Base-by-base conservation (phyloP, 1,140 invertebrate species). In the Amyelois transitella region DNA sequence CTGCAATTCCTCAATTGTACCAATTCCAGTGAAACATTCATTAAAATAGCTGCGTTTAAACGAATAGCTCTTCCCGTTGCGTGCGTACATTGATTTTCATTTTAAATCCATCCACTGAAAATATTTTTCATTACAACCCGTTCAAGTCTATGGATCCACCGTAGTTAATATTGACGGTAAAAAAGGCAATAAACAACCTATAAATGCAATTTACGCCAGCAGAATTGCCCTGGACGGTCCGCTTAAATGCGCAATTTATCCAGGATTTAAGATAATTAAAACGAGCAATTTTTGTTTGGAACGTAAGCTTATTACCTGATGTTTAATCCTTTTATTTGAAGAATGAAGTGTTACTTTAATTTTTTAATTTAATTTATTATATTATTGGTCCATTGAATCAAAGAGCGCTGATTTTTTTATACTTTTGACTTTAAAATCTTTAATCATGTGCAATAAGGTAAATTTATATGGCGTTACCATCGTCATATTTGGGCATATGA, bases 191-290 rank as follows among this genome's bases (percentile, higher is more conserved):
- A 55, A 63, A 53, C 53, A 55, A 53, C 58, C 32, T 56, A 43
- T 43, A 59, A 63, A 56, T 56, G 62, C 58, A 53, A 65, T 58
- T 61, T 58, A 50, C 48, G 45, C 52, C 43, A 50, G 45, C 28
- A 12, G 38, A 53, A 47, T 57, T 6, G 49, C 25, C 38, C 21
- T 20, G 47, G 44, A 58, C 48, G 32, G 43, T 51, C 60, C 61
- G 58, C 53, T 64, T 64, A 59, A 38, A 54, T 62, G 24, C 32
- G 49, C 58, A 58, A 58, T 68, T 71, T 68, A 62, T 64, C 44
- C 59, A 32, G 53, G 47, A 60, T 64, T 62, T 47, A 63, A 69
- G 63, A 60, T 69, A 72, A 75, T 72, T 69, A 72, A 66, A 67
- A 65, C 57, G 57, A 57, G 56, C 62, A 60, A 48, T 60, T 65